Conservation (phyloP, 2,113 vertebrate genomes). For the Pipa parva region DNA sequence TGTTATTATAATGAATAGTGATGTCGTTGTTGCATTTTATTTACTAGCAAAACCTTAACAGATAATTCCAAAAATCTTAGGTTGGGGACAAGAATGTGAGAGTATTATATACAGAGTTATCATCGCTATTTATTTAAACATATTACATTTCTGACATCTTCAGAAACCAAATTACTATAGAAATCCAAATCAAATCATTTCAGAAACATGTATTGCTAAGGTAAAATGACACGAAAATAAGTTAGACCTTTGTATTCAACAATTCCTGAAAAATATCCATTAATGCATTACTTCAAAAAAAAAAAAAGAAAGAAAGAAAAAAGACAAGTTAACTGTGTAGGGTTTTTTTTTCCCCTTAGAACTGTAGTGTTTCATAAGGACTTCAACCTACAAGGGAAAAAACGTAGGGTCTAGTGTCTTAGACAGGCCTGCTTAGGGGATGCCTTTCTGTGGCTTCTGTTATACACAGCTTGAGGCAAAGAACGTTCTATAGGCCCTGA, state of each 20-base stretch:
- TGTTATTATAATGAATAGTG: conserved; percentile 2
- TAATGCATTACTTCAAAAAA: conserved; percentile 50
- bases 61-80: not conserved
- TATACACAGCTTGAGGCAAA: conserved; percentile 63
- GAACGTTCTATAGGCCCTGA: conserved; percentile 63
- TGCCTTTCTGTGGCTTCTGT: conserved; percentile 55
- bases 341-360: conserved; percentile 42
- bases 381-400: conserved; percentile 51
- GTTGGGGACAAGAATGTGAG: not conserved
- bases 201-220: conserved; percentile 44
- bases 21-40: conserved; percentile 4
- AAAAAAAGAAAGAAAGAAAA: conserved; percentile 45
- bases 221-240: conserved; percentile 47
- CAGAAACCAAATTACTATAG: conserved; percentile 41
- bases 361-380: conserved; percentile 60
- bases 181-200: conserved; percentile 45
- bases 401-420: conserved; percentile 46
- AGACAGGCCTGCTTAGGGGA: conserved; percentile 59
- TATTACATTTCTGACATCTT: conserved; percentile 42
- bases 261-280: conserved; percentile 47
- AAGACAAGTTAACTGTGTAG: conserved; percentile 55
- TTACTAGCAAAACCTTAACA: not conserved
- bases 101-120: conserved; percentile 16
- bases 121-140: conserved; percentile 30
- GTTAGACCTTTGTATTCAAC: conserved; percentile 45